Base-by-base conservation (phyloP, 1,140 invertebrate species). In the Neoseiulus cucumeris region DNA sequence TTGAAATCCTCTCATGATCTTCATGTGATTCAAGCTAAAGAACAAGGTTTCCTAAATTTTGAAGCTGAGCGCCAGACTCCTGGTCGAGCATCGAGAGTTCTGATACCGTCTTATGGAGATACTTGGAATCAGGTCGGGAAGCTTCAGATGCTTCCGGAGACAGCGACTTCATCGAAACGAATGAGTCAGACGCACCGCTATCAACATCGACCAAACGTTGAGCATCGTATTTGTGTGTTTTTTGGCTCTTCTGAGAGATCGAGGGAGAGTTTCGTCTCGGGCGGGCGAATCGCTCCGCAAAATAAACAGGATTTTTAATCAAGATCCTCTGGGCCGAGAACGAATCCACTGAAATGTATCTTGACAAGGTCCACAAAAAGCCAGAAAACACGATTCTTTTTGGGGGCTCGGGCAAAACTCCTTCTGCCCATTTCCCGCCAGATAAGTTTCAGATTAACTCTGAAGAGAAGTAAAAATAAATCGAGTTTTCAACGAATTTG, bases 301-400 rank as follows among this genome's bases (percentile, higher is more conserved):
- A 47, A 47, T 47, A 47, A 47, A 47, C 45, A 47, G 4, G 28
- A 47, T 18, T 47, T 47, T 47, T 47, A 47, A 47, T 47, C 45
- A 47, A 47, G 45, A 18, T 25, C 14, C 45, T 14, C 7, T 14
- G 0, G 45, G 28, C 28, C 45, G 45, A 14, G 14, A 4, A 47
- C 12, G 28, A 14, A 25, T 6, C 45, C 45, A 47, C 28, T 7
- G 45, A 47, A n/a, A 18, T 20, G 28, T 6, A 47, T 47, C 28
- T 4, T 18, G 45, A 47, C 18, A 7, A 47, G 4, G 45, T 7
- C 20, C 4, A 18, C 45, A 4, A 18, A 4, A 47, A 7, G 18
- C 28, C 18, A 47, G 20, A 7, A 47, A 25, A 44, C 12, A 12
- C 42, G 42, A 47, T 18, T 47, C 18, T 14, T 20, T 14, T 47